Evolutionary conservation across 2,888 invertebrate species (phyloP).

Genomic region (Cantharis rustica): DNA sequence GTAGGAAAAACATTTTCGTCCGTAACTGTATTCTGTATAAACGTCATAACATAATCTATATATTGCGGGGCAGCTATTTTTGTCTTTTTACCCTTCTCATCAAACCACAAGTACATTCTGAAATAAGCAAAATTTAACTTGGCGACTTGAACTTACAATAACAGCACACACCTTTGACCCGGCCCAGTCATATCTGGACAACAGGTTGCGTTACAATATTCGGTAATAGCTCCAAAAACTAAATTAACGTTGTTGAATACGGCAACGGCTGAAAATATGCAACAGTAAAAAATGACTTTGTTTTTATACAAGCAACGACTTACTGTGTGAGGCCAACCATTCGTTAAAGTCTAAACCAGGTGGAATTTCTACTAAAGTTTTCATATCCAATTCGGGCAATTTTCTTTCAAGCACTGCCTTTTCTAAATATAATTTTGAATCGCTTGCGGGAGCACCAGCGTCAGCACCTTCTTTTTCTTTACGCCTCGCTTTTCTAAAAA

Average conservation of each 20-base stretch:
- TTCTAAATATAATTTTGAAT: conserved; percentile 94
- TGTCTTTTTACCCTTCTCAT: conserved; percentile 98
- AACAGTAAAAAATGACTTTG: conserved; percentile 16
- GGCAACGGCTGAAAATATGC: conserved; percentile 77
- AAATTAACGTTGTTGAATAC: conserved; percentile 99
- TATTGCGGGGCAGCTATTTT: conserved; percentile 97
- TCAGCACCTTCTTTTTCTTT: conserved; percentile 89
- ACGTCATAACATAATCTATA: conserved; percentile 98
- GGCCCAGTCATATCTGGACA: conserved; percentile 98
- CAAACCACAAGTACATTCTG: conserved; percentile 97
- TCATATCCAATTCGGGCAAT: conserved; percentile 92
- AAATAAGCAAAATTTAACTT: conserved; percentile 38
- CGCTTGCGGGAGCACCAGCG: conserved; percentile 69
- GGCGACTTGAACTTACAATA: neutral
- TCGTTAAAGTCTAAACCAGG: conserved; percentile 97
- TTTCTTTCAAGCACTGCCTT: conserved; percentile 92
- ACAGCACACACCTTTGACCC: conserved; percentile 74
- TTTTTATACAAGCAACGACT: conserved; percentile 53
- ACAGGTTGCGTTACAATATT: conserved; percentile 94
- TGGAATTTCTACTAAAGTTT: conserved; percentile 92
- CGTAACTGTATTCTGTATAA: conserved; percentile 94
- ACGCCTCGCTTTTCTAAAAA: conserved; percentile 91
- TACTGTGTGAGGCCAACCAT: conserved; percentile 99
- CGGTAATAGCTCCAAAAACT: conserved; percentile 97
- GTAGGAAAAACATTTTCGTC: conserved; percentile 98